A percentile compares a stretch with the other conserved stretches of the same genome.
Evolutionary conservation across 2,797 vertebrate genomes (phyloP).

Genomic region (Acridotheres tristis): DNA sequence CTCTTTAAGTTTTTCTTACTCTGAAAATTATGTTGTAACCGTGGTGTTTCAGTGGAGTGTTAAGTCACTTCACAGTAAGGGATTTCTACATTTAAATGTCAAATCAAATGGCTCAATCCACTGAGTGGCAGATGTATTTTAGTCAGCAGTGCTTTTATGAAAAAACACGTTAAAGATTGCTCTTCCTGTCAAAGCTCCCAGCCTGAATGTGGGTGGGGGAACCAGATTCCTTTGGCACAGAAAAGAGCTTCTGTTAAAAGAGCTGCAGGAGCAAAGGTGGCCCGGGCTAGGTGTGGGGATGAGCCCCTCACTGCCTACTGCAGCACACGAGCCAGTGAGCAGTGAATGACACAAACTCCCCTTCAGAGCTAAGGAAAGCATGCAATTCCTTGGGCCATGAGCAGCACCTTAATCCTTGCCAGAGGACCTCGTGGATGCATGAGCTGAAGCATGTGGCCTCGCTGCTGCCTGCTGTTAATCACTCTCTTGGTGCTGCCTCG

Average conservation of each 20-base stretch:
- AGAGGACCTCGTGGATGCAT: accelerated
- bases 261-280: not conserved
- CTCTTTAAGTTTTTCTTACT: not conserved
- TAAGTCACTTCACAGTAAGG: not conserved
- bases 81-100: not conserved
- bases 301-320: accelerated
- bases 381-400: not conserved
- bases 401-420: not conserved
- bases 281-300: not conserved
- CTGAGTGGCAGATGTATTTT: not conserved
- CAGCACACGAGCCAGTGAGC: accelerated
- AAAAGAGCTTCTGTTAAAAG: not conserved
- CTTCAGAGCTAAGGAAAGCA: not conserved
- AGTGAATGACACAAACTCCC: accelerated
- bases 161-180: not conserved
- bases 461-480: not conserved
- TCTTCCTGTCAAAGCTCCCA: not conserved
- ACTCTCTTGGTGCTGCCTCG: accelerated
- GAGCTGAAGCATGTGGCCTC: not conserved
- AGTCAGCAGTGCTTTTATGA: not conserved
- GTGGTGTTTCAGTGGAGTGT: not conserved
- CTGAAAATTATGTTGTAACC: not conserved
- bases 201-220: not conserved
- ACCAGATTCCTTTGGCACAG: not conserved
- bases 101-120: not conserved